Conservation (phyloP, 2,113 vertebrate species). For the Notothenia rossii region DNA sequence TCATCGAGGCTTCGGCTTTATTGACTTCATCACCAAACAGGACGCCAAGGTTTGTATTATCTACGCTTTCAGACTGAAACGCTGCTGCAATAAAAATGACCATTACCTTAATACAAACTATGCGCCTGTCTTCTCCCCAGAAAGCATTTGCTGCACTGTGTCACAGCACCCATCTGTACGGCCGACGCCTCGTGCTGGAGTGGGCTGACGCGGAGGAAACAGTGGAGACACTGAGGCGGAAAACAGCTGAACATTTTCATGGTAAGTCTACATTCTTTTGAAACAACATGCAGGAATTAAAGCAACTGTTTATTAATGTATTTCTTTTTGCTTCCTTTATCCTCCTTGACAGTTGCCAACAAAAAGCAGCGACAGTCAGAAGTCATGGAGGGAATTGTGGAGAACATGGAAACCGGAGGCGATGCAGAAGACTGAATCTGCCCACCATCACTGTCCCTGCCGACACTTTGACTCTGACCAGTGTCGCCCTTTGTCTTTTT, state of each 20-base stretch:
- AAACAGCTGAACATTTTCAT: constrained; percentile 92
- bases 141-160: constrained; percentile 94
- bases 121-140: constrained; percentile 69
- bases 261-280: constrained; percentile 79
- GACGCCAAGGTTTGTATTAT: constrained; percentile 92
- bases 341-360: constrained; percentile 76
- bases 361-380: constrained; percentile 86
- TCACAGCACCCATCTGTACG: constrained; percentile 97
- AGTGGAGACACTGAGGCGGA: constrained; percentile 89
- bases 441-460: neutral
- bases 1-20: constrained; percentile 94
- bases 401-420: constrained; percentile 87
- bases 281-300: neutral
- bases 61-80: neutral
- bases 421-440: constrained; percentile 60
- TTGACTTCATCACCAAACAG: constrained; percentile 97
- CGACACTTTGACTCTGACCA: neutral
- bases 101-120: neutral
- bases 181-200: constrained; percentile 94
- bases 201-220: constrained; percentile 94
- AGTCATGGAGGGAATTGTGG: constrained; percentile 89
- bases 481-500: neutral
- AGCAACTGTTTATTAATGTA: neutral
- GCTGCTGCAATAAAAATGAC: too few relatives aligned
- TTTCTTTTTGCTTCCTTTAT: neutral